Conservation (phyloP, 2,888 invertebrate genomes). For the Acrobasis suavella region DNA sequence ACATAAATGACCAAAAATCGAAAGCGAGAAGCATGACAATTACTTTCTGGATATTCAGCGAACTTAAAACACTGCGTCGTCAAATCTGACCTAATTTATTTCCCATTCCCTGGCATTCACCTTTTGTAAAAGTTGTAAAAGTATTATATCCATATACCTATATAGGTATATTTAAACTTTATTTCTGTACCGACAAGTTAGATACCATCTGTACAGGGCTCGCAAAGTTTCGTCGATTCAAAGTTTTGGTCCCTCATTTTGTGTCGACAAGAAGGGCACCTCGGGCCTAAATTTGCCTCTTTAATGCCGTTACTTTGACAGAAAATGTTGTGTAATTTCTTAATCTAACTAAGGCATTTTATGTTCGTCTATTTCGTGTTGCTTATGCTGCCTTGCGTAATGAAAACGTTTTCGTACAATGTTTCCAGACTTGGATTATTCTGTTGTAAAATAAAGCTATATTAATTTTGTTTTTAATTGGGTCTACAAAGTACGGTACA, state of each 20-base stretch:
- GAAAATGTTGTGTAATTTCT: conserved; percentile 15
- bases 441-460: neutral
- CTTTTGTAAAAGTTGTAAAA: neutral
- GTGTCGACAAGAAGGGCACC: conserved; percentile 1
- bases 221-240: conserved; percentile 7
- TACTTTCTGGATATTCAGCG: neutral
- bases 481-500: no score
- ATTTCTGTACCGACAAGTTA: conserved; percentile 3
- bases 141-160: neutral
- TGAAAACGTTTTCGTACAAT: conserved; percentile 4
- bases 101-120: neutral
- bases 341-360: conserved; percentile 12
- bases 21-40: no score
- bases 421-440: neutral
- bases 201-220: conserved; percentile 14
- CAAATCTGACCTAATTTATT: neutral
- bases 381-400: conserved; percentile 7
- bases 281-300: conserved; percentile 11
- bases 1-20: no score
- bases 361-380: neutral
- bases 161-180: conserved; percentile 8
- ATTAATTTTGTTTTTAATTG: no score
- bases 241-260: conserved; percentile 11
- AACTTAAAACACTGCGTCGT: neutral
- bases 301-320: conserved; percentile 13